Base-by-base conservation (phyloP, 2,888 invertebrate species). In the Malacosoma neustria region DNA sequence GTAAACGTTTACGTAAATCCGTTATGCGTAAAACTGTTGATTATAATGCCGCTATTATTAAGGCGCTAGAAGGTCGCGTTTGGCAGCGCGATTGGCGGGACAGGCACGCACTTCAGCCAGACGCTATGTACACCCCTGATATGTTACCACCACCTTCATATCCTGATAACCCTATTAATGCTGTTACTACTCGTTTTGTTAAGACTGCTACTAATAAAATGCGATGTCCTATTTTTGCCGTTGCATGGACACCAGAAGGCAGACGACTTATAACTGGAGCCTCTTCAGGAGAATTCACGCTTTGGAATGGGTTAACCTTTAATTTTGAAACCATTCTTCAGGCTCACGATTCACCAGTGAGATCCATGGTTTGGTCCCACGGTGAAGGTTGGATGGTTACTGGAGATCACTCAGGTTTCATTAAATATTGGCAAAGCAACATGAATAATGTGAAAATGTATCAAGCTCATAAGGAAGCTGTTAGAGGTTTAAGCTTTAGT, bases 371-470 rank as follows among this genome's bases (percentile, higher is more conserved):
- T 33, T 99, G 99, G 99, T 98, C 98, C 37, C 97, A 98, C 81
- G 98, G 97, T 63, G 99, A 99, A 86, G 94, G 95, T 57, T 99
- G 99, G 99, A 98, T 99, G 97, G 95, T 99, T 43, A 99, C 99
- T 0, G 99, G 97, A 13, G 99, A 99, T 85, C 98, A 99, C 74
- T 93, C 94, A 36, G 99, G 99, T 42, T 99, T 96, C 75, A 97
- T 99, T 49, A 99, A 99, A 72, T 99, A 99, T 87, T 99, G 99
- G 99, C 99, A 99, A 89, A 97, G 98, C 58, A 99, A 99, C 86
- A 99, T 99, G 99, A 99, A 99, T 88, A 99, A 99, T 87, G 99
- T 99, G 40, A 99, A 99, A 90, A 99, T 99, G 98, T 99, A 97
- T 89, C 99, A 99, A 87, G 99, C 99, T 39, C 99, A 99, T 85